Evolutionary conservation across 2,113 vertebrate species (phyloP), one percentile per base, ranked within the genome.

Genomic region (Strix uralensis): DNA sequence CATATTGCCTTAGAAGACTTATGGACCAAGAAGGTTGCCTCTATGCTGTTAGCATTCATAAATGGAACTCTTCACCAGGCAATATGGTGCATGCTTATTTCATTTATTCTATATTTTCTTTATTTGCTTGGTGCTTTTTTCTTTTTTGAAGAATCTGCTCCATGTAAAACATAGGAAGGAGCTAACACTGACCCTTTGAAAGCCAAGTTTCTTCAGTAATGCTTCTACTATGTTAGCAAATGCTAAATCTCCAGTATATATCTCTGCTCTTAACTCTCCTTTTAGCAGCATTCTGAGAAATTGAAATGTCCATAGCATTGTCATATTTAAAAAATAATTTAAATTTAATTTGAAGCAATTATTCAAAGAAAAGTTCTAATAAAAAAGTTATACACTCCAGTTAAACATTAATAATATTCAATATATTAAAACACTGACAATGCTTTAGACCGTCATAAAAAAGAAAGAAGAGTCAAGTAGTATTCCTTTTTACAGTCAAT

Each of bases 381-480:
- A 74, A 90, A 95, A 87, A 94, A 86, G 59, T 88, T 94, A 92
- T 70, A 69, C 58, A 52, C 27, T 46, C 27, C 72, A 69, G 47
- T 96, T 94, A 92, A 95, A 88, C 67, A 90, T 94, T 94, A 83
- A 94, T 95, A 93, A 86, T 75, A 79, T 58, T 90, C 54, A 81
- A 54, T 88, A 89, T 81, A 88, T 83, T 92, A 88, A 91, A 88
- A 81, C 71, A 72, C 47, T 82, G 94, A 69, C 69, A 88, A 57
- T 77, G 42, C 58, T 92, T 94, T 92, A 96, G 83, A n/a, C 8
- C 38, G 18, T 83, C 92, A 74, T 90, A 83, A 93, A 90, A 92
- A 67, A 81, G 58, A 52, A 89, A 93, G 38, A 66, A 54, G 13
- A 86, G 63, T 73, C 40, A 70, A 44, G 18, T 73, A 90, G 30